phyloP scores from a whole-genome alignment of 2,797 vertebrate species.

The Propithecus deckenii region DNA sequence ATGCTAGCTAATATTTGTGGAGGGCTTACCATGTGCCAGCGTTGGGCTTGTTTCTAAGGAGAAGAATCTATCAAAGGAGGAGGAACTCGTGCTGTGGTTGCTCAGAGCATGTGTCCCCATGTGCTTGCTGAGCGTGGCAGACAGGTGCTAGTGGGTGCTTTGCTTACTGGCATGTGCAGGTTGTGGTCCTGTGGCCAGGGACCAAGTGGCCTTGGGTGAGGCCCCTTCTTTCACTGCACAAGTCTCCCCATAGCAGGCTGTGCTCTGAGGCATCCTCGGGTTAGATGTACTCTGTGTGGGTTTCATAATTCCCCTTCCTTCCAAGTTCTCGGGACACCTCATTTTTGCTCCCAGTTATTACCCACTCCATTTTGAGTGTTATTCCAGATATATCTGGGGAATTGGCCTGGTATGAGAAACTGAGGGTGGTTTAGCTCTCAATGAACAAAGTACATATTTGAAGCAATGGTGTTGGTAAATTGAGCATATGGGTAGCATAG shows the following conservation, averaged over 20 bases:
- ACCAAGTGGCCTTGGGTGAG: not conserved
- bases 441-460: not conserved
- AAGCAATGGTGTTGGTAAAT: not conserved
- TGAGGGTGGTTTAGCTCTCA: not conserved
- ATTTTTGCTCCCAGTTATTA: not conserved
- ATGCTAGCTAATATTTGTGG: not conserved
- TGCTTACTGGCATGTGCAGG: not conserved
- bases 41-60: not conserved
- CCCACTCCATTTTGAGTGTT: not conserved
- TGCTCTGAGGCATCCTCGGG: not conserved
- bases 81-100: not conserved
- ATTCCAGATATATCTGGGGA: not conserved
- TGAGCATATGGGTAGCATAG: fast-evolving
- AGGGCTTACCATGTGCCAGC: not conserved
- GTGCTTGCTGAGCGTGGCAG: not conserved
- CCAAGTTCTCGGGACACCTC: not conserved
- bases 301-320: not conserved
- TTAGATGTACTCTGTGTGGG: not conserved
- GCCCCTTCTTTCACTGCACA: not conserved
- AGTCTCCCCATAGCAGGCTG: not conserved
- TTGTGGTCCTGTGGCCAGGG: no score
- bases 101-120: not conserved
- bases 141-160: no score
- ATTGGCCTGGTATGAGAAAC: not conserved
- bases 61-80: not conserved